These are phyloP conservation scores for Pseudochromis fuscus DNA, from an alignment of 2,797 vertebrate species.

Conservation along the genomic window DNA sequence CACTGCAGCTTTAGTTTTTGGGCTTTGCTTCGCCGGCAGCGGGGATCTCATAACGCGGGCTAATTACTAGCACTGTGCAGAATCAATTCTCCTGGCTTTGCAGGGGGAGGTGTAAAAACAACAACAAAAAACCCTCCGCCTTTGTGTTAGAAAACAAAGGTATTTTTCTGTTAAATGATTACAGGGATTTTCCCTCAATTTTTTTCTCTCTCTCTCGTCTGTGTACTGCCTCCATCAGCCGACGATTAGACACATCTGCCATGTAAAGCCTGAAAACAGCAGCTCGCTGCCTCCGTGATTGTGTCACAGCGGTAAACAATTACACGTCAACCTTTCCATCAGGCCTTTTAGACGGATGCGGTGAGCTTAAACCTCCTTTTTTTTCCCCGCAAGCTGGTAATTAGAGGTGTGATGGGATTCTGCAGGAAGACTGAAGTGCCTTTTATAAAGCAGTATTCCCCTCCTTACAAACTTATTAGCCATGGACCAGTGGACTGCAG, in stretches of 20 bases:
- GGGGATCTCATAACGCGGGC: slow-evolving; percentile 52
- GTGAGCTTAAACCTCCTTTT: slow-evolving; percentile 12
- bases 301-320: slow-evolving; percentile 39
- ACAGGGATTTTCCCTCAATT: slow-evolving; percentile 18
- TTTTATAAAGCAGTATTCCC: slow-evolving; percentile 57
- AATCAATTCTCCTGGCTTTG: slow-evolving; percentile 62
- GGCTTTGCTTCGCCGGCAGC: slow-evolving; percentile 43
- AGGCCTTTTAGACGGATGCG: slow-evolving; percentile 11
- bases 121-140: not conserved
- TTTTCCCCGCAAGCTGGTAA: slow-evolving; percentile 41
- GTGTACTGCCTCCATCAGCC: slow-evolving; percentile 1
- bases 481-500: slow-evolving; percentile 49
- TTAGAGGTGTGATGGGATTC: slow-evolving; percentile 65
- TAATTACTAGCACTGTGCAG: slow-evolving; percentile 62
- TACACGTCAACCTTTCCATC: slow-evolving; percentile 26
- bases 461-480: slow-evolving; percentile 64
- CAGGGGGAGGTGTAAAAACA: slow-evolving; percentile 20
- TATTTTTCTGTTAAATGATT: slow-evolving; percentile 11
- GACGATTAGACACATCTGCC: slow-evolving; percentile 23
- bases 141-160: slow-evolving; percentile 36
- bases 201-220: not conserved
- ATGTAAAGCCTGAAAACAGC: slow-evolving; percentile 14
- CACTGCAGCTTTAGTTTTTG: slow-evolving; percentile 49
- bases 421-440: slow-evolving; percentile 42
- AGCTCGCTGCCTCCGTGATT: slow-evolving; percentile 7